Percentiles rank a stretch among this genome's conserved stretches.
These are phyloP conservation scores for Myodes glareolus DNA, from an alignment of 2,113 vertebrate species.

Conservation along the genomic window DNA sequence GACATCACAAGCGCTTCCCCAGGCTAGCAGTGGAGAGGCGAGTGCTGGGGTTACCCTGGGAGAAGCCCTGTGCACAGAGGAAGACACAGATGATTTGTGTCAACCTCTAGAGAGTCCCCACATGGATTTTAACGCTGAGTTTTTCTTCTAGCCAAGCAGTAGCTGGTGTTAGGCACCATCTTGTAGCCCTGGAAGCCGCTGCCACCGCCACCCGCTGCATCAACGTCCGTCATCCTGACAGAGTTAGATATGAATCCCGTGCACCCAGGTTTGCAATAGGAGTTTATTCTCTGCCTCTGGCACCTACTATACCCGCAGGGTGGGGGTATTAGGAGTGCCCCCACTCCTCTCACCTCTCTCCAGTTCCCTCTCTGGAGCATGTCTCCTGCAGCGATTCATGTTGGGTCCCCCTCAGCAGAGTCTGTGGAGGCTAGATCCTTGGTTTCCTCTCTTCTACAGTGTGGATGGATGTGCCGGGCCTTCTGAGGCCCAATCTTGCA, in stretches of 20 bases:
- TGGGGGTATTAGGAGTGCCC: background rate
- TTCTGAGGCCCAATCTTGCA: background rate
- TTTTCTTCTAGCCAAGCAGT: conserved; percentile 26
- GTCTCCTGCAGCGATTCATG: background rate
- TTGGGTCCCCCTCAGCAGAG: background rate
- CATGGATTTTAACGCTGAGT: background rate
- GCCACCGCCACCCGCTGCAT: accelerated
- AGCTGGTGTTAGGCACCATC: conserved; percentile 31
- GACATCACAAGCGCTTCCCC: accelerated
- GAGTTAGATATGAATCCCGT: background rate
- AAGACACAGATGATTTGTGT: background rate
- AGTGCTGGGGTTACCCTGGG: background rate
- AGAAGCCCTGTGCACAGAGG: background rate
- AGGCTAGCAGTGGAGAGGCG: accelerated
- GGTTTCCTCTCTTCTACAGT: background rate
- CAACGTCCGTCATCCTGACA: background rate
- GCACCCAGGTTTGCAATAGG: conserved; percentile 16
- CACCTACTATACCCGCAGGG: background rate
- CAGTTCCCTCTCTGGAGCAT: background rate
- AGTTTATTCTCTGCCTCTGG: conserved; percentile 20
- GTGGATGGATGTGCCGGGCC: accelerated
- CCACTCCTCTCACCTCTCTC: background rate
- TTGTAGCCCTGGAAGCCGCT: background rate
- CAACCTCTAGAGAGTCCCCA: background rate
- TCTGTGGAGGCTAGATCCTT: background rate